Conservation (phyloP, 2,888 invertebrate species). For the Hirtodrosophila histrioides region DNA sequence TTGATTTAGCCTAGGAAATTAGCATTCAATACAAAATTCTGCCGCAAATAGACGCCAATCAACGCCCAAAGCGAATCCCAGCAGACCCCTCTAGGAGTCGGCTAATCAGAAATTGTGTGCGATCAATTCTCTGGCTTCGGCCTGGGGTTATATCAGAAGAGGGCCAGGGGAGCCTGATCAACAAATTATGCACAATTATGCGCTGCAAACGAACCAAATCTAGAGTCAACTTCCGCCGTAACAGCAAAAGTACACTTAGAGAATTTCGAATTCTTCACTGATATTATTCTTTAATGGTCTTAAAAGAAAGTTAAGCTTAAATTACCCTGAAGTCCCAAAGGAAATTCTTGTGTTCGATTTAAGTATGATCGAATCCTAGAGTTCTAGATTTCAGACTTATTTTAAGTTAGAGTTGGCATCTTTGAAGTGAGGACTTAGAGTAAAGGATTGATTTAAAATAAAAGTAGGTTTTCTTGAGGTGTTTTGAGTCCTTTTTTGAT, state of each 20-base stretch:
- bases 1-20: slow-evolving; percentile 74
- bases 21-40: slow-evolving; percentile 79
- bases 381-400: too few relatives aligned
- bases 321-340: too few relatives aligned
- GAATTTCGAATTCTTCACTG: too few relatives aligned
- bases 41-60: slow-evolving; percentile 66
- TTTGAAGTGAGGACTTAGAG: too few relatives aligned
- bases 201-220: slow-evolving; percentile 18
- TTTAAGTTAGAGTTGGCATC: too few relatives aligned
- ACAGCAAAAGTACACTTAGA: background rate
- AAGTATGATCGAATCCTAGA: too few relatives aligned
- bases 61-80: slow-evolving; percentile 64
- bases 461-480: too few relatives aligned
- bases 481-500: too few relatives aligned
- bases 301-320: too few relatives aligned
- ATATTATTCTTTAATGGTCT: too few relatives aligned
- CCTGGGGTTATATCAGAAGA: background rate
- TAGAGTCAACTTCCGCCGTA: slow-evolving; percentile 41
- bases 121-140: background rate
- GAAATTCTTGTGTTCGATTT: too few relatives aligned
- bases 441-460: too few relatives aligned
- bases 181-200: slow-evolving; percentile 70
- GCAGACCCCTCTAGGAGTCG: slow-evolving; percentile 5
- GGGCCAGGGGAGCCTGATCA: slow-evolving; percentile 13
- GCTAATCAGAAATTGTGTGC: slow-evolving; percentile 21